Evolutionary conservation across 2,888 invertebrate genomes (phyloP).

Genomic region (Troilus luridus): DNA sequence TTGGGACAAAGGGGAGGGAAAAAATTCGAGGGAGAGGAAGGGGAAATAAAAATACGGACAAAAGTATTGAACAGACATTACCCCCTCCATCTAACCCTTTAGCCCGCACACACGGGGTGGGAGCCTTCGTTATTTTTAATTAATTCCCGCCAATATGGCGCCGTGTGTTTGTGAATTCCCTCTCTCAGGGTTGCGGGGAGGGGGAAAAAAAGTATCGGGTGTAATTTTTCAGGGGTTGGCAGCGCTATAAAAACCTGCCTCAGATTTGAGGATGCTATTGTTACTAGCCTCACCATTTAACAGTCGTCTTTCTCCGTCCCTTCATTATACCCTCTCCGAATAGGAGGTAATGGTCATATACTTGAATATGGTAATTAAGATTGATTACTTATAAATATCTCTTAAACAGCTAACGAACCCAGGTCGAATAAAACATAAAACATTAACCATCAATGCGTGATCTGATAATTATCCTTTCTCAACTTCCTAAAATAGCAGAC

Average conservation of each 20-base stretch:
- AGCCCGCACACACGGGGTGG: constrained; percentile 49
- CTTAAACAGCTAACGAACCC: too few relatives aligned
- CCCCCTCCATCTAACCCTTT: constrained; percentile 59
- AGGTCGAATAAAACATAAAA: too few relatives aligned
- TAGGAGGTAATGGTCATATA: too few relatives aligned
- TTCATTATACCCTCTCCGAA: background rate
- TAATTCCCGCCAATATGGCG: constrained; percentile 65
- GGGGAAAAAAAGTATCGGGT: constrained; percentile 54
- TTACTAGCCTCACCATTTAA: background rate
- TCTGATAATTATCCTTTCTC: too few relatives aligned
- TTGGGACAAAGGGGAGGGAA: constrained; percentile 18
- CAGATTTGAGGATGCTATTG: constrained; percentile 47
- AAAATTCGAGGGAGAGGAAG: constrained; percentile 50
- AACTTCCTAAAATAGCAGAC: too few relatives aligned
- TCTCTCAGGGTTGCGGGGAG: constrained; percentile 42
- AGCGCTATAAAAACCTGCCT: background rate
- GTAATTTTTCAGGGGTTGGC: constrained; percentile 57
- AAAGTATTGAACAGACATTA: constrained; percentile 65
- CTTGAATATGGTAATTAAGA: too few relatives aligned
- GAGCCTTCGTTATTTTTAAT: constrained; percentile 65
- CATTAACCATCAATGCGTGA: too few relatives aligned
- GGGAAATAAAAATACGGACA: constrained; percentile 64
- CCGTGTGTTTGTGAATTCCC: constrained; percentile 60
- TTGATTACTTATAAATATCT: too few relatives aligned
- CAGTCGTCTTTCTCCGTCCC: background rate